A percentile compares a stretch with the other conserved stretches of the same genome.
Evolutionary conservation across 2,888 invertebrate species (phyloP).

Genomic region (Cyrtodaria siliqua): DNA sequence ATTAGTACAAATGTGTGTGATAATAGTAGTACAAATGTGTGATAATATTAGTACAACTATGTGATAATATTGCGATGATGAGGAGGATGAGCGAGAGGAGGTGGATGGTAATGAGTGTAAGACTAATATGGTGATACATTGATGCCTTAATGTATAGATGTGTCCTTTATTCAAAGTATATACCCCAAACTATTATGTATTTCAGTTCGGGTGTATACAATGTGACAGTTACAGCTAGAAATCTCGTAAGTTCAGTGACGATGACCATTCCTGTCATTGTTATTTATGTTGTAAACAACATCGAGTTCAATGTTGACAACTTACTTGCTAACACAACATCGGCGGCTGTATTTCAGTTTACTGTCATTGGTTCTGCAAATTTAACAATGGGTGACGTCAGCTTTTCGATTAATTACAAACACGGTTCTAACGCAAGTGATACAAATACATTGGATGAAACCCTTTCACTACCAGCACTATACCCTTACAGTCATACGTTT

Average conservation of each 20-base stretch:
- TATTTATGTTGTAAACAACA: constrained; percentile 45
- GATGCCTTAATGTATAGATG: too few relatives aligned
- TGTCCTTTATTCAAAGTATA: too few relatives aligned
- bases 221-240: constrained; percentile 27
- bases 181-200: too few relatives aligned
- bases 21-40: too few relatives aligned
- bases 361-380: constrained; percentile 3
- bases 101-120: too few relatives aligned
- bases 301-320: constrained; percentile 27
- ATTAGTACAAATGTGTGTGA: too few relatives aligned
- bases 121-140: too few relatives aligned
- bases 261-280: constrained; percentile 31
- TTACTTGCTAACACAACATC: constrained; percentile 37
- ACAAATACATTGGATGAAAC: constrained; percentile 1
- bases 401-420: constrained; percentile 32
- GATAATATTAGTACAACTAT: too few relatives aligned
- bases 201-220: constrained; percentile 28
- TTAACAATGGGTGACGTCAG: constrained; percentile 48
- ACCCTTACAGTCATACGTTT: constrained; percentile 10
- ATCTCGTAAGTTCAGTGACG: constrained; percentile 46
- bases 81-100: too few relatives aligned
- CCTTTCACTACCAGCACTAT: not conserved
- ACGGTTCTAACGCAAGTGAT: constrained; percentile 4
- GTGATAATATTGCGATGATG: too few relatives aligned
- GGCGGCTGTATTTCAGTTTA: constrained; percentile 23